Percentiles rank a stretch among this genome's conserved stretches.
phyloP scores from a whole-genome alignment of 2,113 vertebrate genomes.

The Macquaria australasica region DNA sequence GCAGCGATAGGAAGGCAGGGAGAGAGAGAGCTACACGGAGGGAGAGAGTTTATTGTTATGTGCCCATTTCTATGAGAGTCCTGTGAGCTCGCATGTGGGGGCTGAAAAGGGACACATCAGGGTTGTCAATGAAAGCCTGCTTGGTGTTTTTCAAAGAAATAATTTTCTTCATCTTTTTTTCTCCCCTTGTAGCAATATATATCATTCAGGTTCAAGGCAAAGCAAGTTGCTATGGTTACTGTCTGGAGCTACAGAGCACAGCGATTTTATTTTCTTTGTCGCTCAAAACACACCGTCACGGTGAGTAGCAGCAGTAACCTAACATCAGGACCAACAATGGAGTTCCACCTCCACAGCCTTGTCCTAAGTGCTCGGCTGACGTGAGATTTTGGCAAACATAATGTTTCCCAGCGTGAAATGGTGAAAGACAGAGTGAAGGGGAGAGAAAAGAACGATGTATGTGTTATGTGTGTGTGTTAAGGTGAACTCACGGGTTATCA shows the following conservation, averaged over 20 bases:
- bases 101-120: slow-evolving; percentile 68
- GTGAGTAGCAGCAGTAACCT: slow-evolving; percentile 56
- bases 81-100: slow-evolving; percentile 61
- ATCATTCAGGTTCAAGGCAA: slow-evolving; percentile 73
- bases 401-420: slow-evolving; percentile 37
- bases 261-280: slow-evolving; percentile 61
- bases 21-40: slow-evolving; percentile 9
- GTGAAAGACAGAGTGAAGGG: slow-evolving; percentile 26
- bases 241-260: slow-evolving; percentile 56
- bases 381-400: slow-evolving; percentile 36
- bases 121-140: slow-evolving; percentile 60
- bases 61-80: slow-evolving; percentile 52
- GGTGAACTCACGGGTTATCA: slow-evolving; percentile 94
- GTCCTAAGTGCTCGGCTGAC: slow-evolving; percentile 62
- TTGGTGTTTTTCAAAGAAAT: slow-evolving; percentile 54
- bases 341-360: slow-evolving; percentile 72
- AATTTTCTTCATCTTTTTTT: slow-evolving; percentile 43
- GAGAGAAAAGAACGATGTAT: slow-evolving; percentile 13
- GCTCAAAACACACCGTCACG: slow-evolving; percentile 64
- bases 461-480: slow-evolving; percentile 10
- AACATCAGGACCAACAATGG: slow-evolving; percentile 65
- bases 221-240: slow-evolving; percentile 77
- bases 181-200: slow-evolving; percentile 59
- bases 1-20: slow-evolving; percentile 13
- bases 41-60: slow-evolving; percentile 50